These are phyloP conservation scores for Prosapia bicincta DNA, from an alignment of 2,888 invertebrate genomes.

Conservation along the genomic window DNA sequence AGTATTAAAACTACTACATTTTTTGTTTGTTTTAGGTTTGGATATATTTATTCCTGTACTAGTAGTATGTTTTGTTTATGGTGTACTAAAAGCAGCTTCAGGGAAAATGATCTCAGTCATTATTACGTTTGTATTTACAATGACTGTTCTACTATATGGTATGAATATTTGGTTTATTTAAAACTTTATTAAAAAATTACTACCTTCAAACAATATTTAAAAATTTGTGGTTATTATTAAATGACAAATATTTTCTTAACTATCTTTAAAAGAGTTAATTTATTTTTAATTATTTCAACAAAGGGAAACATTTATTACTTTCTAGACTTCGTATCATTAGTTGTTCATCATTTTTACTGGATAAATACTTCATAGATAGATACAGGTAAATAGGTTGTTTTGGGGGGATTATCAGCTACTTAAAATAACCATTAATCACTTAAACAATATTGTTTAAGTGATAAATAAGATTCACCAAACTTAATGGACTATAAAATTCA, in stretches of 20 bases:
- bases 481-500: too few species aligned
- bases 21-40: constrained; percentile 47
- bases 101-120: constrained; percentile 62
- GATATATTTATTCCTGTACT: constrained; percentile 72
- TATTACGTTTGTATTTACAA: constrained; percentile 75
- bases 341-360: too few species aligned
- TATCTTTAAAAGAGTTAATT: neutral
- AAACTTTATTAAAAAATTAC: neutral
- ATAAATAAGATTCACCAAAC: too few species aligned
- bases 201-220: too few species aligned
- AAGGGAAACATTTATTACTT: too few species aligned
- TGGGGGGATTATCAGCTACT: too few species aligned
- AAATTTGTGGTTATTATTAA: neutral
- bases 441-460: too few species aligned
- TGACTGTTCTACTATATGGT: constrained; percentile 69
- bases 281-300: too few species aligned
- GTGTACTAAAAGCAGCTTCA: constrained; percentile 60
- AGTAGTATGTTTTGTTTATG: constrained; percentile 68
- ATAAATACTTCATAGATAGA: too few species aligned
- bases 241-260: neutral
- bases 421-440: too few species aligned
- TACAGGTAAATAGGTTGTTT: too few species aligned
- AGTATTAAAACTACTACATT: neutral
- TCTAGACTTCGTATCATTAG: too few species aligned
- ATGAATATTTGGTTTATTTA: constrained; percentile 54